phyloP scores from a whole-genome alignment of 2,797 vertebrate genomes.

The Trachops cirrhosus region DNA sequence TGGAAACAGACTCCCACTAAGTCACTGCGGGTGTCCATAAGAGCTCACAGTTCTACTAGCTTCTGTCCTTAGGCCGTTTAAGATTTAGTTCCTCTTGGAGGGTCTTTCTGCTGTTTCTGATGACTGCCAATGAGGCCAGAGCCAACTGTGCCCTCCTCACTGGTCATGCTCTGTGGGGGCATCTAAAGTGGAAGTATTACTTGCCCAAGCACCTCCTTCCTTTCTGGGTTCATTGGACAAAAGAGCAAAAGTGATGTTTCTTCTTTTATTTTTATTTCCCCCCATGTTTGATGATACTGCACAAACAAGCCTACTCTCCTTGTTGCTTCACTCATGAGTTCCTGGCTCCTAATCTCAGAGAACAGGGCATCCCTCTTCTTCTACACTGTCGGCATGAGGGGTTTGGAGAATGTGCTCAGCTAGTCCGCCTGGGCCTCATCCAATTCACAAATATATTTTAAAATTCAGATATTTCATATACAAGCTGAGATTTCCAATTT shows the following conservation, averaged over 20 bases:
- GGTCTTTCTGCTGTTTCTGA: background rate
- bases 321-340: background rate
- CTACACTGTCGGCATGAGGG: background rate
- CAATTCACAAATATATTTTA: background rate
- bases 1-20: background rate
- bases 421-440: background rate
- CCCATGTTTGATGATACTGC: rapidly evolving
- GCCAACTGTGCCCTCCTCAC: background rate
- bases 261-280: background rate
- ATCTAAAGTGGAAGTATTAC: background rate
- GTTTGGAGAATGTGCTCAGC: background rate
- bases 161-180: rapidly evolving
- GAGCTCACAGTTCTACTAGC: background rate
- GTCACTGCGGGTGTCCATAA: background rate
- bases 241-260: background rate
- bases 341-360: background rate
- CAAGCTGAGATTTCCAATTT: background rate
- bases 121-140: background rate
- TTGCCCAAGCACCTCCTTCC: background rate
- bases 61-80: background rate
- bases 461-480: background rate
- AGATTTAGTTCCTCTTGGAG: background rate
- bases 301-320: background rate
- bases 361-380: background rate
- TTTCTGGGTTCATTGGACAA: background rate